Percentiles rank a stretch among this genome's conserved stretches.
Conservation (phyloP, 2,113 vertebrate species). For the Cheilinus undulatus region DNA sequence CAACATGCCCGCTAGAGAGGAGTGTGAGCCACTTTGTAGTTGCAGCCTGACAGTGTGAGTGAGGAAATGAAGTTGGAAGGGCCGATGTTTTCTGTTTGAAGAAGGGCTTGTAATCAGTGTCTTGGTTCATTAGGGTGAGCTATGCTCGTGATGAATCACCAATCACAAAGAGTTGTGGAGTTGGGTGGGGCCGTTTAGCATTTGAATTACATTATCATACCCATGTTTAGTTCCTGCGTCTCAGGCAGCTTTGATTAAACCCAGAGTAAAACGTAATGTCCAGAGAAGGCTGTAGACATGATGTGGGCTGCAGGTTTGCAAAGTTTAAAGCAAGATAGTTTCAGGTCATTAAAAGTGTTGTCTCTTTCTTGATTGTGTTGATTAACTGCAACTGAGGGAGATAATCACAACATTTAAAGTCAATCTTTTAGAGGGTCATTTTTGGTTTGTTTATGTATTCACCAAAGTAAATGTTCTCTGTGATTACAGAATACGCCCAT, state of each 20-base stretch:
- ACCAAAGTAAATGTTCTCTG: too few species aligned
- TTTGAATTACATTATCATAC: constrained; percentile 21
- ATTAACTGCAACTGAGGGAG: not conserved
- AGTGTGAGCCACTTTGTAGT: constrained; percentile 35
- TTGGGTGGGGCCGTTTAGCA: constrained; percentile 12
- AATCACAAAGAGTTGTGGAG: constrained; percentile 30
- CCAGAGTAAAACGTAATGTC: not conserved
- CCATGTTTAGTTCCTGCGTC: not conserved
- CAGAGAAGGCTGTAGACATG: not conserved
- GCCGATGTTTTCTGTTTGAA: constrained; percentile 48
- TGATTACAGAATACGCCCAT: too few species aligned
- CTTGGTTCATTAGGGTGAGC: constrained; percentile 54
- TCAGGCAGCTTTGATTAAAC: not conserved
- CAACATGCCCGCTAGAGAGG: constrained; percentile 25
- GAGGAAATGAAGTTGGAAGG: constrained; percentile 56
- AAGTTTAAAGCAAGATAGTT: not conserved
- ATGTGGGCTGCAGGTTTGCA: not conserved
- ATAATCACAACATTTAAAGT: too few species aligned
- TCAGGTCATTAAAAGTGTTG: not conserved
- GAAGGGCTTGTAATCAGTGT: constrained; percentile 61
- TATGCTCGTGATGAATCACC: constrained; percentile 48
- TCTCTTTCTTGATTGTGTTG: not conserved
- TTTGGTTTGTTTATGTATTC: too few species aligned
- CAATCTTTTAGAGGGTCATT: too few species aligned
- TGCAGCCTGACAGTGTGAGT: constrained; percentile 25